Base-by-base conservation (phyloP, 2,797 vertebrate species). In the Huso huso region DNA sequence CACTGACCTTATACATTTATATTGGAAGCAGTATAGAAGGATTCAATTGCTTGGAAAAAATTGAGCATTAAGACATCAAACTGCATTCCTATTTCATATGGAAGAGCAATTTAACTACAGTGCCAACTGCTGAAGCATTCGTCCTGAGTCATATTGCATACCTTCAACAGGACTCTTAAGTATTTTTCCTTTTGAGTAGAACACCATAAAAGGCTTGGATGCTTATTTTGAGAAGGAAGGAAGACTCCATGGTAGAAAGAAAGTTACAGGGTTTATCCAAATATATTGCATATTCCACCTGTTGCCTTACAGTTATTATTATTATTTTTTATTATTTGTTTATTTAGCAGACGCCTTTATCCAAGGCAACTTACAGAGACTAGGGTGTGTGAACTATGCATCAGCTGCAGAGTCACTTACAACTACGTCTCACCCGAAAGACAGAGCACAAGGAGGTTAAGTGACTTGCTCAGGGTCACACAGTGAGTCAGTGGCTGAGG, bases 21-120 rank as follows among this genome's bases (percentile, higher is more conserved):
- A 11, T 58, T 58, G 55, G 6, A 58, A 58, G 55, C 55, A 58
- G 55, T 12, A 58, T 6, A 58, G 4, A 58, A 58, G 55, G 13
- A n/a, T n/a, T 6, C 6, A 12, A 6, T 58, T 58, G 55, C 55
- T 12, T 58, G 11, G 15, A 10, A 58, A n/a, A 13, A 13, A 13
- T 15, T 13, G 15, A 58, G 12, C 12, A n/a, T 58, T 58, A 58
- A 58, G 55, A 58, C 55, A 58, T 58, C 55, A 58, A 58, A 58
- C 55, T 58, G 55, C 10, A 58, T 58, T 11, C 15, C 11, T n/a
- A 11, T n/a, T 11, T 11, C 12, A 58, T n/a, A 58, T 58, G 55
- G 55, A 13, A 58, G 55, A 11, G 6, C 55, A 58, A 13, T 58
- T 58, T 6, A 58, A 11, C 55, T 58, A n/a, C 7, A 58, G 10